Evolutionary conservation across 2,888 invertebrate species (phyloP).

Genomic region (Cyclophora albipunctata): DNA sequence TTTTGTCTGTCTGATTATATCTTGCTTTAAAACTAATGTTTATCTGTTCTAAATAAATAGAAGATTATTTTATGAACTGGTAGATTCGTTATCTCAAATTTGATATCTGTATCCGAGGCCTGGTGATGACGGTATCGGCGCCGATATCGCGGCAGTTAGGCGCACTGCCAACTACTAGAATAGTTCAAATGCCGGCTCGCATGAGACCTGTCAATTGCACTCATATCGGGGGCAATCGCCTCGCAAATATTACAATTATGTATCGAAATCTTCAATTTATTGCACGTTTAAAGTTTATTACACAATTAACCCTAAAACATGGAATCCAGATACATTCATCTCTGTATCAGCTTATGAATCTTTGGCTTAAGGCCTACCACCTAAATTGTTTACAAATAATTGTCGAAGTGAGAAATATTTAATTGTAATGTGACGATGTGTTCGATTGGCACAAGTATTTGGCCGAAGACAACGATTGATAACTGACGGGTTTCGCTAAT

Average conservation of each 20-base stretch:
- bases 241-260: constrained; percentile 7
- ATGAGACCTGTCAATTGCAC: constrained; percentile 47
- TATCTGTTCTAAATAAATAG: too few species aligned
- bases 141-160: constrained; percentile 31
- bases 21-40: too few species aligned
- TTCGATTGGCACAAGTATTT: too few species aligned
- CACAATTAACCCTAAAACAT: background rate
- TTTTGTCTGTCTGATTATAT: too few species aligned
- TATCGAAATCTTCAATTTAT: background rate
- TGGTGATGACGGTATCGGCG: constrained; percentile 1
- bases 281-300: background rate
- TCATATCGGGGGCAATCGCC: constrained; percentile 47
- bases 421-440: background rate
- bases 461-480: too few species aligned
- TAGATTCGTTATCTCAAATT: too few species aligned
- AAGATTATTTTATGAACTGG: too few species aligned
- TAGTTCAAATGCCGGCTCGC: constrained; percentile 50
- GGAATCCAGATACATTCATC: background rate
- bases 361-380: background rate
- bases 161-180: constrained; percentile 59
- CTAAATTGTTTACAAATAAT: background rate
- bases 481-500: too few species aligned
- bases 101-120: too few species aligned
- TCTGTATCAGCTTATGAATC: background rate
- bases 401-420: background rate